Base-by-base conservation (phyloP, 2,888 invertebrate genomes). In the Agrotis ipsilon region DNA sequence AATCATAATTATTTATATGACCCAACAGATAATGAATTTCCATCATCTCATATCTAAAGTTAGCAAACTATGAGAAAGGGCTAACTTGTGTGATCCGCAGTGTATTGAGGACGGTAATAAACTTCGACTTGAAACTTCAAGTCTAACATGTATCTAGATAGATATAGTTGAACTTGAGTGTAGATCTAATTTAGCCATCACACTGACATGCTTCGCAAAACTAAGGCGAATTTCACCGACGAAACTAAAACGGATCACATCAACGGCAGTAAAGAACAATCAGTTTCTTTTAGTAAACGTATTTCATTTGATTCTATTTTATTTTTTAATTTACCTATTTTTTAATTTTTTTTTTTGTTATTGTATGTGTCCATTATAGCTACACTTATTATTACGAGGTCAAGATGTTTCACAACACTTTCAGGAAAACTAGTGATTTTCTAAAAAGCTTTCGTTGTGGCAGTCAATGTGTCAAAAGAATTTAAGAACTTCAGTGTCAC, bases 11-110 rank as follows among this genome's bases (percentile, higher is more conserved):
- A 75, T 81, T 69, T 69, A 75, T 75, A 72, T 68, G 21, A 19
- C 27, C 63, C 73, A 75, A 72, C 61, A 67, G 77, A 80, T 89
- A 87, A 85, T 86, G 86, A 89, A 91, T 89, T 80, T 68, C 82
- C 86, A 89, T 88, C 85, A 86, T 86, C 85, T 84, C 81, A 85
- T 88, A 87, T 86, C 87, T 76, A 75, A 87, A 87, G 85, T 88
- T 90, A 84, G 78, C 68, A 91, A 71, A 91, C 90, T 92, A 88
- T 83, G 86, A 82, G 89, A 91, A 92, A 89, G 85, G 90, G 81
- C 84, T 83, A 93, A 94, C 91, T 94, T 92, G 83, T 86, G 88
- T 92, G 92, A 94, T 94, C 93, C 91, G 89, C 77, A 84, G 82
- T 88, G 91, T 85, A 91, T 91, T 88, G 88, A 83, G 84, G 86